Conservation (phyloP, 2,113 vertebrate species). For the Nothoprocta perdicaria region DNA sequence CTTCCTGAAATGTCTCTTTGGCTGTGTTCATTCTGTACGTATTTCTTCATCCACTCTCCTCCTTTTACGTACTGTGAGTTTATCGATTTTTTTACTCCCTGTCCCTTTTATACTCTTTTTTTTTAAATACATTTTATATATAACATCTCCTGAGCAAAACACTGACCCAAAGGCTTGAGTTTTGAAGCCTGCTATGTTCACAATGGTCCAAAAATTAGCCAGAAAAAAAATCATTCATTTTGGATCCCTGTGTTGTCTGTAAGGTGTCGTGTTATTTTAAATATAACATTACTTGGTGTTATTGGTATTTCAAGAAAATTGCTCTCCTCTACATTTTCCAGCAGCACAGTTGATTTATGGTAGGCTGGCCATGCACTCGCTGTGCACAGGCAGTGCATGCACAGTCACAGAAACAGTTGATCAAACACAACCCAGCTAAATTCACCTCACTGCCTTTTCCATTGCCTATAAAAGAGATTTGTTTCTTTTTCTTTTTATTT, state of each 20-base stretch:
- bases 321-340: neutral
- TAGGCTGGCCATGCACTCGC: neutral
- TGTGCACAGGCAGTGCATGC: neutral
- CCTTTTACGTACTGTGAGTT: neutral
- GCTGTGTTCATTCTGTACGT: neutral
- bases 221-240: neutral
- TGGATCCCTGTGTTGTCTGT: neutral
- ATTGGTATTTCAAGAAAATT: neutral
- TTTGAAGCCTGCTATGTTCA: neutral
- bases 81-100: neutral
- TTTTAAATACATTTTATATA: neutral
- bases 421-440: slow-evolving; percentile 19
- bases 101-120: neutral
- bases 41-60: neutral
- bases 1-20: slow-evolving; percentile 15
- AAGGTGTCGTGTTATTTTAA: neutral
- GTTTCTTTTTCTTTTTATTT: neutral
- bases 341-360: neutral
- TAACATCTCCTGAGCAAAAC: neutral
- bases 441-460: neutral
- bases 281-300: neutral
- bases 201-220: neutral
- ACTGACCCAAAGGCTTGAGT: neutral
- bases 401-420: slow-evolving; percentile 8
- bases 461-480: slow-evolving; percentile 22